A percentile compares a stretch with the other conserved stretches of the same genome.
Evolutionary conservation across 2,888 invertebrate genomes (phyloP).

Genomic region (Oligia latruncula): DNA sequence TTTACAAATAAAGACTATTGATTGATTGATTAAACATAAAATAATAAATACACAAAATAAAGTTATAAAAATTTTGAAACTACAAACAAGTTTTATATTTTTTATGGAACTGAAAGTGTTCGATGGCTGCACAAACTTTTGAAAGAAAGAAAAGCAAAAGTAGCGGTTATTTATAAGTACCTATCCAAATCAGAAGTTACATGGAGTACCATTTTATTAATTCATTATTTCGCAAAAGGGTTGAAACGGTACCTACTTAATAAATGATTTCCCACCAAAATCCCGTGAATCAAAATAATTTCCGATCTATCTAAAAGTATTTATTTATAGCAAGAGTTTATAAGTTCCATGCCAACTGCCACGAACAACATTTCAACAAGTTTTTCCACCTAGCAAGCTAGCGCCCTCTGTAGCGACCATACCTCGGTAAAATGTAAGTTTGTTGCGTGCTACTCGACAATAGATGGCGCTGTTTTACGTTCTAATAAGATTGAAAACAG

Average conservation of each 20-base stretch:
- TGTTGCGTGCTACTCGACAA: constrained; percentile 77
- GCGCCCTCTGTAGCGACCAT: constrained; percentile 73
- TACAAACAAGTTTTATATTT: neutral
- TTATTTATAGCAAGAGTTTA: neutral
- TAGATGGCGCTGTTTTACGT: constrained; percentile 76
- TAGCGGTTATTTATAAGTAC: neutral
- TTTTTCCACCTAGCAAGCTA: constrained; percentile 48
- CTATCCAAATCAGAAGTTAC: neutral
- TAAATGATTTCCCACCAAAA: neutral
- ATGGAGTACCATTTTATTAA: neutral
- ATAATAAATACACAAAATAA: neutral
- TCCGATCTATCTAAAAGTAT: neutral
- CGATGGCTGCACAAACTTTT: neutral
- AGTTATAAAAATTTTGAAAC: neutral
- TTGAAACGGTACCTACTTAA: neutral
- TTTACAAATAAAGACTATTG: no score
- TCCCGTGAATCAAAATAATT: neutral
- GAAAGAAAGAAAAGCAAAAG: neutral
- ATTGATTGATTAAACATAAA: neutral
- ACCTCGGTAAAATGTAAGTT: constrained; percentile 29
- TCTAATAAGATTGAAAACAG: constrained; percentile 56
- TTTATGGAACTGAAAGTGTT: neutral
- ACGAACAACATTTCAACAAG: constrained; percentile 8
- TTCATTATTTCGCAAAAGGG: neutral
- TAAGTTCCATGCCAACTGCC: neutral